A percentile compares a stretch with the other conserved stretches of the same genome.
phyloP scores from a whole-genome alignment of 64 coral and sea anemone genomes.

The Stichodactyla mertensii region DNA sequence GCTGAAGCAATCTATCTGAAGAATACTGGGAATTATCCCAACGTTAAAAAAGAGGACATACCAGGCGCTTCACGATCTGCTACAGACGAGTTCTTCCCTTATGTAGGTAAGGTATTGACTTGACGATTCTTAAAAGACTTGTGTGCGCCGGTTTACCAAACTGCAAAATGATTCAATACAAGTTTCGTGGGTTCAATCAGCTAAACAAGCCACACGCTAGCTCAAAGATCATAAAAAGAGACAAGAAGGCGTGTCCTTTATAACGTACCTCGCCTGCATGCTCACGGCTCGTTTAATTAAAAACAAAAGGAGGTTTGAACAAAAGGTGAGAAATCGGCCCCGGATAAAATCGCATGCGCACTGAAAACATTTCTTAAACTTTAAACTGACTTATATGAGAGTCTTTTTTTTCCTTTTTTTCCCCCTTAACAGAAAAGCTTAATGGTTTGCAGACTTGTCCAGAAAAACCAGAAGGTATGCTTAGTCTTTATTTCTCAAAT shows the following conservation, averaged over 20 bases:
- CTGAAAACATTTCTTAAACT: too few species aligned
- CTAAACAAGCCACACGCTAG: too few species aligned
- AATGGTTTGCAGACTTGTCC: background rate
- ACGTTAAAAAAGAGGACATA: conserved; percentile 10
- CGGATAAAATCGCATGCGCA: too few species aligned
- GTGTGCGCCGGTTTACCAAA: background rate
- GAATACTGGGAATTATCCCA: conserved; percentile 7
- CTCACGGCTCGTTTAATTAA: too few species aligned
- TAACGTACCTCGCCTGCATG: too few species aligned
- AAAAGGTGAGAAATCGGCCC: too few species aligned
- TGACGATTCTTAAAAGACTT: background rate
- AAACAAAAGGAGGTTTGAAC: too few species aligned
- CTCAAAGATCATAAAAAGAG: too few species aligned
- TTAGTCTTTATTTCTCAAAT: background rate
- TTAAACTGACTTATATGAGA: background rate
- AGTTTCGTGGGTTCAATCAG: too few species aligned
- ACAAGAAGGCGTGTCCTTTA: too few species aligned
- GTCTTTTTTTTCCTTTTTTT: background rate
- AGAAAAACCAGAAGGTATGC: background rate
- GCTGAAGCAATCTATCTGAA: background rate
- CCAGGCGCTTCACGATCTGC: background rate
- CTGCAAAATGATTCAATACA: background rate
- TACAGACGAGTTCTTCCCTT: background rate
- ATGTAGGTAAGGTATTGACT: background rate
- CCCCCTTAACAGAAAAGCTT: background rate